Evolutionary conservation across 2,113 vertebrate species (phyloP), one percentile per base, ranked within the genome.

Genomic region (Vanacampus margaritifer): DNA sequence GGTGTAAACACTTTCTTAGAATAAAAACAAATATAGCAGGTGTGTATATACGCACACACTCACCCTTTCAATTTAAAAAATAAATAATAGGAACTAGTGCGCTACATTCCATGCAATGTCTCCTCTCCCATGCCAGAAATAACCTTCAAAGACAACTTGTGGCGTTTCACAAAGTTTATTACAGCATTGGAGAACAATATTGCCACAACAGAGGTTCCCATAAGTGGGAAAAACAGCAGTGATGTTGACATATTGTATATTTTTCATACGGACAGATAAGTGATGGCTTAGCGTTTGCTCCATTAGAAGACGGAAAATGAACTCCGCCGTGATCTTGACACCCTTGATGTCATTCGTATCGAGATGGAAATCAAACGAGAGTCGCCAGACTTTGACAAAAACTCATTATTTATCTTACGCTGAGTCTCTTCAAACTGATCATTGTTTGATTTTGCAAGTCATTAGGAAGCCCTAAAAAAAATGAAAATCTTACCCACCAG

Each of bases 231-330:
- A 48, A 19, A 48, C 46, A 48, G 48, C 48, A 51, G 48, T 53
- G n/a, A 53, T 39, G 35, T 60, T n/a, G 58, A 60, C 58, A 37
- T n/a, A n/a, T 12, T 37, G 58, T 23, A 60, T 60, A 60, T 60
- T 60, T 60, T 60, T 36, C 57, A n/a, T 36, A 4, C 8, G 32
- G 17, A 17, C 19, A 35, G 28, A 58, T 36, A 59, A 59, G 57
- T n/a, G 32, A 36, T 36, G 28, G 58, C 58, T 60, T 60, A 12
- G 32, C 58, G 36, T 21, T 10, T n/a, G 19, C 21, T 36, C 58
- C 32, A n/a, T 37, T 60, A 60, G 21, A 12, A n/a, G 58, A 39
- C 21, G 35, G 58, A 60, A 60, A 60, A 32, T 32, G 11, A 0
- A n/a, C 28, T 16, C 28, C 6, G 50, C 50, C 26, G 26, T 9